A percentile compares a stretch with the other conserved stretches of the same genome.
These are phyloP conservation scores for Bemisia tabaci DNA, from an alignment of 1,140 invertebrate species.

Conservation along the genomic window DNA sequence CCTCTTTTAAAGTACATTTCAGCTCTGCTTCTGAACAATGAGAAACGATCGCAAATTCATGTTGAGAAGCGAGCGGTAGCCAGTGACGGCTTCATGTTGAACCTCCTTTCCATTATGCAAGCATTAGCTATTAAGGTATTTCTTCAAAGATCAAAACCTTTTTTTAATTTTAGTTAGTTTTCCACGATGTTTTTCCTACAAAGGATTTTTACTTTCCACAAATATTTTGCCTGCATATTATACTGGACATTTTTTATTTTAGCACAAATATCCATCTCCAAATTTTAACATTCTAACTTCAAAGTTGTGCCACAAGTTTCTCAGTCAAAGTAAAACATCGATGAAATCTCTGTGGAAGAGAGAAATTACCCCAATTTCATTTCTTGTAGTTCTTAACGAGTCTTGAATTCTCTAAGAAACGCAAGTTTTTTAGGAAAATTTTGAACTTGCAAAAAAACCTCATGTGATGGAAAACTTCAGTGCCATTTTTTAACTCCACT, in stretches of 20 bases:
- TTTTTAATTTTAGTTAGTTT: constrained; percentile 5
- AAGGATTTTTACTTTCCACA: neutral
- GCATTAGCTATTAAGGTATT: constrained; percentile 31
- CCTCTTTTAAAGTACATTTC: constrained; percentile 63
- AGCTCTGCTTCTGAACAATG: constrained; percentile 59
- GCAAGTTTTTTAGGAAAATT: too few species aligned
- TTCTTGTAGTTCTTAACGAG: too few species aligned
- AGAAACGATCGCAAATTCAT: constrained; percentile 77
- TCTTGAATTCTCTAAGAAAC: too few species aligned
- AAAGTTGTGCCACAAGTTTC: too few species aligned
- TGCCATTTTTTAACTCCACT: too few species aligned
- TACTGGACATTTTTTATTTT: constrained; percentile 13
- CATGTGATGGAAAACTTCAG: too few species aligned
- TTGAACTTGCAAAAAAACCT: too few species aligned
- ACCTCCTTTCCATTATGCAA: constrained; percentile 80
- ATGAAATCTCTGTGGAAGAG: too few species aligned
- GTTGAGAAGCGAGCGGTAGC: constrained; percentile 71
- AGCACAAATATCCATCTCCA: constrained; percentile 35
- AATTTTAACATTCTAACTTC: too few species aligned
- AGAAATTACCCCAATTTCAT: too few species aligned
- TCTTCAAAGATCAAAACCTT: neutral
- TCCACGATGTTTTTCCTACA: neutral
- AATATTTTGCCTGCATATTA: neutral
- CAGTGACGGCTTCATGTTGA: constrained; percentile 89
- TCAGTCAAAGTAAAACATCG: too few species aligned